Conservation (phyloP, 2,113 vertebrate genomes). For the Scomber japonicus region DNA sequence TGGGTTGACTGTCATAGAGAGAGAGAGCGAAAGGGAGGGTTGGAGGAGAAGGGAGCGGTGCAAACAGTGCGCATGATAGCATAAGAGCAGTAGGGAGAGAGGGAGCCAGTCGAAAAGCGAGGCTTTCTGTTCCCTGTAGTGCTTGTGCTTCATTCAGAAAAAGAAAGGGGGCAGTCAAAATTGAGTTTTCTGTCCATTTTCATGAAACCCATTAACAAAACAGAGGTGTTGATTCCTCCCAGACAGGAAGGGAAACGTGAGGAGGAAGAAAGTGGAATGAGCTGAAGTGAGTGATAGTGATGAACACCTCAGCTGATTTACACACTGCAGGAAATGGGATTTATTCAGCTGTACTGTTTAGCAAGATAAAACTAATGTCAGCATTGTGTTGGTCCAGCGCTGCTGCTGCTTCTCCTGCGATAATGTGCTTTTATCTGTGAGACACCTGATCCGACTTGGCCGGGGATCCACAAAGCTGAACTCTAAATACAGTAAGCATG, state of each 20-base stretch:
- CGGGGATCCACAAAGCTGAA: slow-evolving; percentile 58
- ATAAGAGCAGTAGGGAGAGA: slow-evolving; percentile 64
- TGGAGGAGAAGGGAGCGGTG: slow-evolving; percentile 70
- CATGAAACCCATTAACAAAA: slow-evolving; percentile 50
- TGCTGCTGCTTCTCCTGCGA: slow-evolving; percentile 41
- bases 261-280: slow-evolving; percentile 56
- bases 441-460: slow-evolving; percentile 64
- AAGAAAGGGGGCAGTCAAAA: slow-evolving; percentile 73
- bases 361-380: slow-evolving; percentile 55
- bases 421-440: slow-evolving; percentile 61
- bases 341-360: slow-evolving; percentile 51
- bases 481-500: slow-evolving; percentile 75
- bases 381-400: slow-evolving; percentile 33
- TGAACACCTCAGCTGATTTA: slow-evolving; percentile 42
- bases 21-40: slow-evolving; percentile 65
- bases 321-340: slow-evolving; percentile 56
- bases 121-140: slow-evolving; percentile 63
- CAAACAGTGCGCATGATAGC: slow-evolving; percentile 72
- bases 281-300: slow-evolving; percentile 39
- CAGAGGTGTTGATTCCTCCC: slow-evolving; percentile 20
- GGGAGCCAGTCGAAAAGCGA: slow-evolving; percentile 56
- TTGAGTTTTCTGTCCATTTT: slow-evolving; percentile 61
- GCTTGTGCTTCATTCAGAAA: slow-evolving; percentile 85
- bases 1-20: slow-evolving; percentile 63
- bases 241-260: slow-evolving; percentile 35